Evolutionary conservation across 2,113 vertebrate genomes (phyloP).

Genomic region (Cavia porcellus): DNA sequence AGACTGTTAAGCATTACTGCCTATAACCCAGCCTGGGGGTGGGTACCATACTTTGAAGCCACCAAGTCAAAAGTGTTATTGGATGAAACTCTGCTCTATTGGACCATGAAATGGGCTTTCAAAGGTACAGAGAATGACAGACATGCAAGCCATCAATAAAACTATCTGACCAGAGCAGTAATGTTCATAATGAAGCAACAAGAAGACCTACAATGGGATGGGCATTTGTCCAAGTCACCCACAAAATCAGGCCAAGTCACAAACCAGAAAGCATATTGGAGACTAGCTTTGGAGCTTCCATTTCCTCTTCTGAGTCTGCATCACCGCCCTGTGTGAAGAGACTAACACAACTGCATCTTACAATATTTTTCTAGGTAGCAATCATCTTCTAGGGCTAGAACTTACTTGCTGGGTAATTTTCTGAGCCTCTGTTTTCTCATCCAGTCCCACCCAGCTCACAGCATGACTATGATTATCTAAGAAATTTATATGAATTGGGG

Average conservation of each 20-base stretch:
- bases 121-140: slow-evolving; percentile 69
- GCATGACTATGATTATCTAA: not conserved
- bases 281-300: not conserved
- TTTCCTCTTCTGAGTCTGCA: not conserved
- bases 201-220: not conserved
- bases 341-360: not conserved
- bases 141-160: not conserved
- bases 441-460: not conserved
- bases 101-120: slow-evolving; percentile 77
- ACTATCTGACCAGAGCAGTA: slow-evolving; percentile 37
- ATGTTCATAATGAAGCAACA: slow-evolving; percentile 12
- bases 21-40: not conserved
- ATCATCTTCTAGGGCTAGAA: not conserved
- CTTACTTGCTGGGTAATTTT: not conserved
- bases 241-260: not conserved
- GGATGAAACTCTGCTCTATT: slow-evolving; percentile 75
- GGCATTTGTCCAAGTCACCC: slow-evolving; percentile 23
- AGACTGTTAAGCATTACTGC: slow-evolving; percentile 65
- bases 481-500: not conserved
- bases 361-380: not conserved
- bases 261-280: not conserved
- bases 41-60: slow-evolving; percentile 68
- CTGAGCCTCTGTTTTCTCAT: not conserved
- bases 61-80: slow-evolving; percentile 67
- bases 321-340: not conserved